Conservation (phyloP, 1,140 invertebrate genomes). For the Penaeus indicus region DNA sequence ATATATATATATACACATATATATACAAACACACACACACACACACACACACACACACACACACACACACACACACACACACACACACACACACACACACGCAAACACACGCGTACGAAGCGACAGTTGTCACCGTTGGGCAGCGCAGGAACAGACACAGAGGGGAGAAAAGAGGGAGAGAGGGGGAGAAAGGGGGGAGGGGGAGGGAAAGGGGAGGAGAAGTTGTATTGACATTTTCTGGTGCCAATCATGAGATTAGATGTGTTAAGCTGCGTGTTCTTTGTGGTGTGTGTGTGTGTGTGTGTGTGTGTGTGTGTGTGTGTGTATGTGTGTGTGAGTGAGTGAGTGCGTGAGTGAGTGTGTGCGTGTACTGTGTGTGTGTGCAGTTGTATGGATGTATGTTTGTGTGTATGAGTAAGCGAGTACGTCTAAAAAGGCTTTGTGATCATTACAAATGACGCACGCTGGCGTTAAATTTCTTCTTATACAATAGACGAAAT, state of each 20-base stretch:
- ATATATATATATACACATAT: no score
- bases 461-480: no score
- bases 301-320: conserved; percentile 55
- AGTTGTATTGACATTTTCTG: conserved; percentile 58
- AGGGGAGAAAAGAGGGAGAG: conserved; percentile 6
- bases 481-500: no score
- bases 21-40: no score
- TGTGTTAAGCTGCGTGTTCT: conserved; percentile 34
- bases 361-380: background rate
- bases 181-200: background rate
- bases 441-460: no score
- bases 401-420: background rate
- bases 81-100: no score
- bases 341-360: conserved; percentile 36
- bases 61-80: no score
- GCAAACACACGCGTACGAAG: no score
- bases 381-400: background rate
- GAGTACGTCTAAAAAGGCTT: no score
- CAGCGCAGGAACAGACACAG: background rate
- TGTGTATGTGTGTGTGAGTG: conserved; percentile 49
- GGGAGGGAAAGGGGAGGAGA: conserved; percentile 16
- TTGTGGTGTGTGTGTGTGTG: conserved; percentile 49
- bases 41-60: no score
- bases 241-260: conserved; percentile 61
- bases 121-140: no score